Evolutionary conservation across 2,113 vertebrate species (phyloP), one percentile per base, ranked within the genome.

Genomic region (Pseudopipra pipra): DNA sequence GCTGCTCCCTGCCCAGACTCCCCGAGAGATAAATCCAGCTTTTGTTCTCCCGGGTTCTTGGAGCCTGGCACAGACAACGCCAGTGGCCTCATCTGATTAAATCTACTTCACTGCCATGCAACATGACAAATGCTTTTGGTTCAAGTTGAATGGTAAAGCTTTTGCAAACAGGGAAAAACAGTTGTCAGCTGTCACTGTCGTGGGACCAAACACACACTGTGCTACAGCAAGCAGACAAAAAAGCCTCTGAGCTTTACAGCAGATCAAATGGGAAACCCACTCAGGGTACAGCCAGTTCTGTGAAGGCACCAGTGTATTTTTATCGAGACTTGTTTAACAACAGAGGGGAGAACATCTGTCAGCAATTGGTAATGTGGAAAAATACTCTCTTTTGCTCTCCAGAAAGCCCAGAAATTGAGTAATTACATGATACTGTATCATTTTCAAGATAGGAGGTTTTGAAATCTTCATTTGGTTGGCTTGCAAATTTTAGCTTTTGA

Each of bases 11-110:
- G 51, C 70, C 75, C 25, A 9, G 78, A 49, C 73, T 96, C 75
- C 30, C 49, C 20, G 72, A 85, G 89, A 82, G 84, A 94, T 20
- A 93, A 97, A 97, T 91, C 92, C 93, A 89, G 55, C 76, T 93
- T 97, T 97, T 97, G 89, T 97, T 80, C 59, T 35, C 21, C 4
- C 2, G n/a, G 49, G 89, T 93, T 94, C 96, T 95, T 95, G 94
- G 47, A 31, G 33, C 59, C 87, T 95, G 90, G 83, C 72, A 44
- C 77, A 78, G 82, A 93, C 83, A 49, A 80, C 5, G 1, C 49
- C 15, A 12, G 49, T 62, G 85, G 87, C 78, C 78, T 83, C 90
- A 37, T 89, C 75, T 87, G 95, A 97, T 97, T 81, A 79, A 39
- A 88, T 90, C 91, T 97, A 78, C 97, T 97, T 93, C 91, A 19